phyloP scores from a whole-genome alignment of 2,797 vertebrate species.

The Spheniscus humboldti region DNA sequence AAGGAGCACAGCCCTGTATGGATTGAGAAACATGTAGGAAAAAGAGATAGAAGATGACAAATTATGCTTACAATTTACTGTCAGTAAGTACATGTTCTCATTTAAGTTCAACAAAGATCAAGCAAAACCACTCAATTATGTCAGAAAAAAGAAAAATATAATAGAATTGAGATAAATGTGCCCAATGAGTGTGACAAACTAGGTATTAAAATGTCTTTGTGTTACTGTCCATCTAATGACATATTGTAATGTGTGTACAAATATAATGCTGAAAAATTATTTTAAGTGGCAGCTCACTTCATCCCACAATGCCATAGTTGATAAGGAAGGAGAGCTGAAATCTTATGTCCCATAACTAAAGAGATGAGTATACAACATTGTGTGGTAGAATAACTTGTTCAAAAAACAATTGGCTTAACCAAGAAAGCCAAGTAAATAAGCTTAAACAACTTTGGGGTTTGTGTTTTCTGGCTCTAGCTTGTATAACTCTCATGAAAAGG shows the following conservation, averaged over 20 bases:
- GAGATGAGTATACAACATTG: fast-evolving
- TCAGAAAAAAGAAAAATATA: background rate
- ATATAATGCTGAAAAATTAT: background rate
- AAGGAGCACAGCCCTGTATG: background rate
- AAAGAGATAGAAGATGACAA: background rate
- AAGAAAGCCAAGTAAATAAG: background rate
- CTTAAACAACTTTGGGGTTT: background rate
- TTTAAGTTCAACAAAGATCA: background rate
- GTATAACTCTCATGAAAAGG: background rate
- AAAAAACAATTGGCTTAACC: background rate
- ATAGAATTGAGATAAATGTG: background rate
- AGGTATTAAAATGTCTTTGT: background rate
- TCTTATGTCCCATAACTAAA: background rate
- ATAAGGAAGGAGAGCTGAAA: background rate
- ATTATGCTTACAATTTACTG: background rate
- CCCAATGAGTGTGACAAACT: background rate
- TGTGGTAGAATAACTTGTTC: background rate
- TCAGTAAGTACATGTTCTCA: background rate
- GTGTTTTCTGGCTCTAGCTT: background rate
- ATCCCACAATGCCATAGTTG: background rate
- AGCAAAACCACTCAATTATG: background rate
- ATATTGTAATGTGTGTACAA: background rate
- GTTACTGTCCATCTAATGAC: background rate
- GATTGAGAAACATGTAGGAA: background rate
- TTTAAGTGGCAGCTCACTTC: background rate